Evolutionary conservation across 2,888 invertebrate species (phyloP), one percentile per base, ranked within the genome.

Genomic region (Scaptomyza parva): DNA sequence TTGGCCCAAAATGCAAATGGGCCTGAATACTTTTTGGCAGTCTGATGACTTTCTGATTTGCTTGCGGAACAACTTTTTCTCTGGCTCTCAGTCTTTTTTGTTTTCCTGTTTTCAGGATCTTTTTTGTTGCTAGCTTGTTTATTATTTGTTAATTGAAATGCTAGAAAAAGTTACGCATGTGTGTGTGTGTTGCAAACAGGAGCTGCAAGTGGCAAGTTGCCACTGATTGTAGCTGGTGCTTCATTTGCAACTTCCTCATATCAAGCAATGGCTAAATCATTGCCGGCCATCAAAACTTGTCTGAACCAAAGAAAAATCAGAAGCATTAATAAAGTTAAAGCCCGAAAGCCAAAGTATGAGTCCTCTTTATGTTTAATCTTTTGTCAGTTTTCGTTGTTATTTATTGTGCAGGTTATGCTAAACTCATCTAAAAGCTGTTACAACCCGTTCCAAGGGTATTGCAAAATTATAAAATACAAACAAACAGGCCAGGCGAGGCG

Each of bases 61-160:
- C 73, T 87, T 87, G 65, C 60, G 64, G 76, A 87, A 76, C 69
- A 87, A 84, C 45, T 70, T 52, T 53, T 33, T 69, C 51, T 58
- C 61, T 28, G n/a, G n/a, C 35, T 14, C 7, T 14, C 33, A n/a
- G n/a, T n/a, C n/a, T n/a, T n/a, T n/a, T n/a, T n/a, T 7, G 7
- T 37, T 14, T 41, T 35, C 17, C 18, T 17, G 69, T 33, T 75
- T 60, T 66, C 70, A 44, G 77, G 73, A 77, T 59, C 60, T 75
- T 72, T 78, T 72, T 78, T 78, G 70, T 72, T 78, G 72, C 61
- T 72, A 55, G 55, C 72, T 79, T 84, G 82, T 87, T 81, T 86
- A 83, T 86, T 86, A 83, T 83, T 86, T 83, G 85, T 86, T 84
- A 83, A 83, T 83, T 83, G 86, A 77, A 86, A 81, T 83, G 77